Evolutionary conservation across 1,140 invertebrate genomes (phyloP), one percentile per base, ranked within the genome.

Genomic region (Leguminivora glycinivorella): DNA sequence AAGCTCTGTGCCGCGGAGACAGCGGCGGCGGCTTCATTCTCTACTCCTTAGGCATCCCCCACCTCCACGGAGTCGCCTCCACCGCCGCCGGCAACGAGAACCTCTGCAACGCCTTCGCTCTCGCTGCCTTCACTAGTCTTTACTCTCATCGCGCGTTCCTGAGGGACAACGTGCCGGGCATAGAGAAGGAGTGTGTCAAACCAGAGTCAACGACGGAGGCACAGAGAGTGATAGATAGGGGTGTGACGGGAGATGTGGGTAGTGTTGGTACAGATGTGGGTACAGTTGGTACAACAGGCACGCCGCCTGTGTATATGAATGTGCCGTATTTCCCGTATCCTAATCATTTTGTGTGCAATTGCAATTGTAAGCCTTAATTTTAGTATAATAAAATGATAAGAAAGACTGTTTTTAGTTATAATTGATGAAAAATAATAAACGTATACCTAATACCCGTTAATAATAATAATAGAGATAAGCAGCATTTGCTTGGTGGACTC

Each of bases 1-100:
- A 22, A 10, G 68, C 68, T 2, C 68, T 69, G 7, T 69, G 68
- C 43, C 68, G 47, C n/a, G 68, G 68, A 2, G 68, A 69, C 47
- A 69, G 68, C 68, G 68, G 68, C 7, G 68, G 68, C 3, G 68
- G 68, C 40, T 43, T 56, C 14, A 47, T 69, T 0, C 14, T 69
- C 22, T 43, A 12, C 31, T 38, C 31, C 12, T 40, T 38, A 1
- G n/a, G 2, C 6, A 25, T 5, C 40, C 40, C 24, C 0, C 56
- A 69, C 68, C 26, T 69, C n/a, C 40, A 43, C 9, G 68, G 68
- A 1, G n/a, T 69, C n/a, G 47, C 47, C 17, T 69, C 68, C 7
- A 29, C 68, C 10, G 68, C 68, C 25, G 40, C 68, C 5, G 40
- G 47, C 4, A 56, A 69, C 68, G 14, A 69, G 1, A 56, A 69